Evolutionary conservation across 2,797 vertebrate species (phyloP), one percentile per base, ranked within the genome.

Genomic region (Euthynnus affinis): DNA sequence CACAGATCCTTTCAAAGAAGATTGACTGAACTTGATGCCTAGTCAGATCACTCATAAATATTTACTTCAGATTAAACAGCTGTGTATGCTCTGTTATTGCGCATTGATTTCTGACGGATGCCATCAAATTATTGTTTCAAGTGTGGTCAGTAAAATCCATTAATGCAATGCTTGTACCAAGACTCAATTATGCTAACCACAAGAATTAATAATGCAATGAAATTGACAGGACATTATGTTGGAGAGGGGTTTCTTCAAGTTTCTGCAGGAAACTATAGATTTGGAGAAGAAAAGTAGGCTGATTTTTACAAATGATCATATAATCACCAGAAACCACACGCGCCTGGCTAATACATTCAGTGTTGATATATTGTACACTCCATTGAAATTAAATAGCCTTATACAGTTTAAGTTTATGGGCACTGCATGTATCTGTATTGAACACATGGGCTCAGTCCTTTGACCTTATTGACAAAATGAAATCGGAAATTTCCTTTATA

Each of bases 21-120:
- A 99, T 96, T 98, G 98, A 99, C 97, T 97, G 94, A 95, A 96
- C 96, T 97, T 96, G 96, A 97, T 96, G 96, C 95, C 95, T 94
- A 95, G 95, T 97, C 96, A 97, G 96, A 97, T 97, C 96, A 96
- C 97, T 98, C 98, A 99, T 99, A 99, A 98, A 99, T 99, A 99
- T 99, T 98, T 98, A 98, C 97, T 96, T 96, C 83, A 94, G 96
- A 96, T 96, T 96, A 96, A 93, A 94, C 95, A 96, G 96, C 96
- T 96, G 95, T 95, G 95, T 92, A 95, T 94, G 95, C 95, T 96
- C 96, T 96, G 95, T 97, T 97, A 95, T 96, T 96, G 95, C 69
- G 82, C 87, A 98, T 98, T 96, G 98, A 99, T 99, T 97, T 92
- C 95, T 96, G 95, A 95, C 93, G 94, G 94, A 89, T 87, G 86